A percentile compares a stretch with the other conserved stretches of the same genome.
Conservation (phyloP, 1,140 invertebrate species). For the Glomeris maerens region DNA sequence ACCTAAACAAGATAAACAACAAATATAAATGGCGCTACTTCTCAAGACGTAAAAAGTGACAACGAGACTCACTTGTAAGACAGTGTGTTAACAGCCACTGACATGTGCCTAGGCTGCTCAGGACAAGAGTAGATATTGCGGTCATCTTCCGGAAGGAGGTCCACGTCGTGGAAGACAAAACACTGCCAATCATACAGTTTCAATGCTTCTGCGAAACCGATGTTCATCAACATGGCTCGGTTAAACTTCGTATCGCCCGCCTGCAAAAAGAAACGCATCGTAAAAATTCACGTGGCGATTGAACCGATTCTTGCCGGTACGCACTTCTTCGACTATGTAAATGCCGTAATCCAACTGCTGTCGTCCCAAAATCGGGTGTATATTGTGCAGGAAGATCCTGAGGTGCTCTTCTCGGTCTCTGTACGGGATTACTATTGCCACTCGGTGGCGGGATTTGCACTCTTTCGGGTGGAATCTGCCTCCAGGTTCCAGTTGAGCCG, state of each 20-base stretch:
- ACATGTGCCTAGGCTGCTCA: slow-evolving; percentile 25
- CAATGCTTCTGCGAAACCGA: slow-evolving; percentile 76
- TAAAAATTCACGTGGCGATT: too few species aligned
- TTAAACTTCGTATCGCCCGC: slow-evolving; percentile 61
- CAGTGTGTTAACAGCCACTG: slow-evolving; percentile 1
- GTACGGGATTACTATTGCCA: slow-evolving; percentile 40
- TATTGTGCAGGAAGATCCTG: slow-evolving; percentile 32
- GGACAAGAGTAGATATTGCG: slow-evolving; percentile 82
- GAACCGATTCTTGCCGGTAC: slow-evolving; percentile 26
- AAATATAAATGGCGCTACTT: not conserved
- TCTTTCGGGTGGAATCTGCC: slow-evolving; percentile 21
- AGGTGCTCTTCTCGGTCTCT: slow-evolving; percentile 39
- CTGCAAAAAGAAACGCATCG: slow-evolving; percentile 20
- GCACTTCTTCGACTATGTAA: slow-evolving; percentile 45
- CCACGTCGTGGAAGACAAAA: slow-evolving; percentile 92
- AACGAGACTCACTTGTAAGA: slow-evolving; percentile 1
- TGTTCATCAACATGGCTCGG: slow-evolving; percentile 83
- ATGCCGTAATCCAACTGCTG: slow-evolving; percentile 43
- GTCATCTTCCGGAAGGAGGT: slow-evolving; percentile 82
- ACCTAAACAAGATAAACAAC: slow-evolving; percentile 12
- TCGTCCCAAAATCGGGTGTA: slow-evolving; percentile 40
- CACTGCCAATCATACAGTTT: slow-evolving; percentile 60
- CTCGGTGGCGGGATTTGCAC: slow-evolving; percentile 20
- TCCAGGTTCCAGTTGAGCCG: slow-evolving; percentile 9
- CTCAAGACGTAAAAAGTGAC: too few species aligned